These are phyloP conservation scores for Leptura quadrifasciata DNA, from an alignment of 2,888 invertebrate genomes.

Conservation along the genomic window DNA sequence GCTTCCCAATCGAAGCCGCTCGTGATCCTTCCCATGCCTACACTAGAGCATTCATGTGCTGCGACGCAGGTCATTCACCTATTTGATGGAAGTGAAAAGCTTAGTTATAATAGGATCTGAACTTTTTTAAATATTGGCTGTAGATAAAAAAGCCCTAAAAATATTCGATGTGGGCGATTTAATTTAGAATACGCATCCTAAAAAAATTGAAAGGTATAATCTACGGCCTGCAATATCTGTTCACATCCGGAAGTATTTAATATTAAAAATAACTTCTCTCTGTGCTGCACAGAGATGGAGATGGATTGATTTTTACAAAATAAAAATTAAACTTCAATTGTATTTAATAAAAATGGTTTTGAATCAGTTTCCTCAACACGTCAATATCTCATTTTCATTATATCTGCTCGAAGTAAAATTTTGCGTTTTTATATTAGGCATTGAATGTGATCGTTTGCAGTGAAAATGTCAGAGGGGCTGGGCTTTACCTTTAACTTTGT, in stretches of 20 bases:
- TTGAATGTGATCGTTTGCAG: too few species aligned
- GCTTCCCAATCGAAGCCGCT: not conserved
- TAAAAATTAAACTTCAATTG: too few species aligned
- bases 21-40: not conserved
- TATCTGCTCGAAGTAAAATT: too few species aligned
- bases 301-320: too few species aligned
- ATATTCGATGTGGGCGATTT: not conserved
- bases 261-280: too few species aligned
- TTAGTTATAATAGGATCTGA: not conserved
- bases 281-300: too few species aligned
- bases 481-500: too few species aligned
- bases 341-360: too few species aligned
- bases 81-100: not conserved
- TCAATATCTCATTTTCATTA: too few species aligned
- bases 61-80: not conserved
- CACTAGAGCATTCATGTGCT: constrained; percentile 7
- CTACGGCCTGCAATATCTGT: not conserved
- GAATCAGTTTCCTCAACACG: too few species aligned
- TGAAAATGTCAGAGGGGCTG: too few species aligned
- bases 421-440: too few species aligned
- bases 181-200: not conserved
- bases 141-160: not conserved
- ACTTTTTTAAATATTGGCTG: not conserved
- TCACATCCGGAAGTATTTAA: not conserved
- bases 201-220: not conserved